phyloP scores from a whole-genome alignment of 2,113 vertebrate species.

The Fulmarus glacialis region DNA sequence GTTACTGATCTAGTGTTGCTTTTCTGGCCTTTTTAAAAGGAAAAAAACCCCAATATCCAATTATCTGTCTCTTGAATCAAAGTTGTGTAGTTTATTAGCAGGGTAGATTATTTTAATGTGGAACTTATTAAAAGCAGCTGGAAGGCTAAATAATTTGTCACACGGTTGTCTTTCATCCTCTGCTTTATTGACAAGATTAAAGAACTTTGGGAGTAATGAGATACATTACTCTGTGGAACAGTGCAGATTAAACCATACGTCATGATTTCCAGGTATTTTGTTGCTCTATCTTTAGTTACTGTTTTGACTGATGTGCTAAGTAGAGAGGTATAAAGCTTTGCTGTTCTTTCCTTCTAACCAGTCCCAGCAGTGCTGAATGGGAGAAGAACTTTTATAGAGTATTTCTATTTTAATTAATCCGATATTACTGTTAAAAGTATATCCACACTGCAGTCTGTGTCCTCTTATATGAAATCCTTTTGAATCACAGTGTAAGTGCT shows the following conservation, averaged over 20 bases:
- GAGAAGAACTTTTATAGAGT: neutral
- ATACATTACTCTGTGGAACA: neutral
- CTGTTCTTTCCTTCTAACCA: neutral
- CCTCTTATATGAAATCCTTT: neutral
- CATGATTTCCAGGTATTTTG: neutral
- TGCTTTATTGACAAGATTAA: slow-evolving; percentile 10
- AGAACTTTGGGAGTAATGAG: slow-evolving; percentile 14
- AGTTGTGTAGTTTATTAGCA: neutral
- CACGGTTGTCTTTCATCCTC: neutral
- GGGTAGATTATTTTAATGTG: neutral
- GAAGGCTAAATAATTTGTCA: neutral
- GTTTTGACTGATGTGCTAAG: neutral
- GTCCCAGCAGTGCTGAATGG: neutral
- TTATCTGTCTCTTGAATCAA: neutral
- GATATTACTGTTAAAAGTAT: neutral
- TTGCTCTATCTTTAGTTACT: neutral
- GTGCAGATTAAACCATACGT: neutral
- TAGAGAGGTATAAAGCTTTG: neutral
- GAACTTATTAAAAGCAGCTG: neutral
- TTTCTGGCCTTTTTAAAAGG: neutral
- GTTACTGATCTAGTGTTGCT: neutral
- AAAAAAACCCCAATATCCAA: neutral
- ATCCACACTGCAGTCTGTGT: neutral
- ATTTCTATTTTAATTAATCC: neutral
- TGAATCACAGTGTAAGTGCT: neutral